Percentiles rank a stretch among this genome's conserved stretches.
Conservation (phyloP, 2,113 vertebrate genomes). For the Alces alces region DNA sequence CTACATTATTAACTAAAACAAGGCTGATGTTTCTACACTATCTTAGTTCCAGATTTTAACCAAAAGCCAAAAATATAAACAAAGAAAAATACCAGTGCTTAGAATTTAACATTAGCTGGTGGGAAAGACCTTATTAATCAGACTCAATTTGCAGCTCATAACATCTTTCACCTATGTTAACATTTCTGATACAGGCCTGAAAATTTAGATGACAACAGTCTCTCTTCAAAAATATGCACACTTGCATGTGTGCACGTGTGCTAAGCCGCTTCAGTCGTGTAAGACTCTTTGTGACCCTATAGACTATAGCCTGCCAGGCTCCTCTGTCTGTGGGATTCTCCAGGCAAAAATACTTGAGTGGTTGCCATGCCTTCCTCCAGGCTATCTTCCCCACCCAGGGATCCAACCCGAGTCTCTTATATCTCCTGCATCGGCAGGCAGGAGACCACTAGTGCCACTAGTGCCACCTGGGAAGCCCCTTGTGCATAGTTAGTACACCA, state of each 20-base stretch:
- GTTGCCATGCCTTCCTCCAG: background rate
- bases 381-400: background rate
- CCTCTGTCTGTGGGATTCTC: background rate
- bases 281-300: background rate
- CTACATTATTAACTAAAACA: background rate
- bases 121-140: background rate
- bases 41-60: background rate
- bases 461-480: background rate
- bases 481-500: background rate
- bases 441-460: background rate
- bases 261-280: background rate
- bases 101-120: background rate
- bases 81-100: background rate
- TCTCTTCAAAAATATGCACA: background rate
- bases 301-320: background rate
- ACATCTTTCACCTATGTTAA: background rate
- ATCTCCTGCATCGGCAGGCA: background rate
- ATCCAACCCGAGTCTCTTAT: background rate
- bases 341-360: background rate
- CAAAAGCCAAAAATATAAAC: background rate
- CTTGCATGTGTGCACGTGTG: rapidly evolving
- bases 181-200: background rate
- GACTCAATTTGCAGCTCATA: background rate
- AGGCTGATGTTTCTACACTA: background rate
- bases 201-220: background rate